These are phyloP conservation scores for Oenanthe melanoleuca DNA, from an alignment of 2,113 vertebrate species.

Conservation along the genomic window DNA sequence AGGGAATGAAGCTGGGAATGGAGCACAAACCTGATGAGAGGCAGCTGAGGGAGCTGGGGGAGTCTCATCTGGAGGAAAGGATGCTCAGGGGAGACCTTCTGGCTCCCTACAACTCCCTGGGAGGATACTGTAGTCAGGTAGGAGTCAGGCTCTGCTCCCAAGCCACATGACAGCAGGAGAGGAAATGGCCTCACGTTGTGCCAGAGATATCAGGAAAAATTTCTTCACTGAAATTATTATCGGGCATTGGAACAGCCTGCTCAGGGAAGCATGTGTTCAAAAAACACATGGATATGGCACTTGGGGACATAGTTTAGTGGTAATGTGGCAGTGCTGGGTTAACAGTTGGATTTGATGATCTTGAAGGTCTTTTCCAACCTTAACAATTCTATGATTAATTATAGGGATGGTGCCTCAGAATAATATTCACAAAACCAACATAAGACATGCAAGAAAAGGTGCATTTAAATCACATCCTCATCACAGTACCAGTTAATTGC, in stretches of 20 bases:
- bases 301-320: neutral
- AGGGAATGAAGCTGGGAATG: neutral
- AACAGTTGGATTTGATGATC: neutral
- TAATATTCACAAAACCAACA: neutral
- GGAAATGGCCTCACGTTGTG: neutral
- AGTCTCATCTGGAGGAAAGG: neutral
- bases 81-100: neutral
- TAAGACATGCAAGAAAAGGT: neutral
- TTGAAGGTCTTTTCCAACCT: neutral
- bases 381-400: neutral
- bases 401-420: neutral
- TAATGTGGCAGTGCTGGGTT: neutral
- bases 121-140: neutral
- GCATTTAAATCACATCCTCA: neutral
- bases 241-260: neutral
- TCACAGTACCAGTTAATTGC: neutral
- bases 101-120: neutral
- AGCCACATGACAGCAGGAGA: neutral
- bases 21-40: neutral
- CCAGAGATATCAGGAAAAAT: neutral
- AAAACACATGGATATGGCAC: neutral
- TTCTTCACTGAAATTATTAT: neutral
- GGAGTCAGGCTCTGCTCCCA: neutral
- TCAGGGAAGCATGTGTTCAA: neutral
- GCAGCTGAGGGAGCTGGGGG: rapidly evolving